phyloP scores from a whole-genome alignment of 2,797 vertebrate genomes.

The Gymnoscopelus braueri region DNA sequence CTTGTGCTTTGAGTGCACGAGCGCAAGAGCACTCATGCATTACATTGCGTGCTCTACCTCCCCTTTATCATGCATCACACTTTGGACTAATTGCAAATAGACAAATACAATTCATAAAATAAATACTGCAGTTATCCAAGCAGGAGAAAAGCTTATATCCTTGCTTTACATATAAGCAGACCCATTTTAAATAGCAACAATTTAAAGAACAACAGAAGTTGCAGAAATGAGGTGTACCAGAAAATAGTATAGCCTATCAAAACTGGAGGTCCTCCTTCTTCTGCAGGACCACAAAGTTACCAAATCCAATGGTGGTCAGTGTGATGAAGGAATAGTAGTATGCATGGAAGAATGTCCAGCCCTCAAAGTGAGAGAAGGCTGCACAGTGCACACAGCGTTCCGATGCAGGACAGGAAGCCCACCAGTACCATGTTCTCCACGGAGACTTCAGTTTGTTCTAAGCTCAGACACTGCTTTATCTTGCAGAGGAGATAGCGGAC shows the following conservation, averaged over 20 bases:
- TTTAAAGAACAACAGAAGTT: neutral
- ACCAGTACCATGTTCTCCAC: conserved; percentile 97
- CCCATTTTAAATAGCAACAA: conserved; percentile 25
- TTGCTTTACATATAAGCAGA: conserved; percentile 37
- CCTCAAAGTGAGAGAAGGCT: conserved; percentile 94
- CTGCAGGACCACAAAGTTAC: conserved; percentile 97
- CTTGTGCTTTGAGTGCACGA: too few relatives aligned
- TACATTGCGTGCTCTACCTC: conserved; percentile 55
- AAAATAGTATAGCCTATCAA: too few relatives aligned
- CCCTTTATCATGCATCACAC: conserved; percentile 62
- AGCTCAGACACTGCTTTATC: conserved; percentile 88
- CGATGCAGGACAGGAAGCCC: conserved; percentile 92
- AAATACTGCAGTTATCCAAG: conserved; percentile 9
- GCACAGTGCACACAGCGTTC: conserved; percentile 89
- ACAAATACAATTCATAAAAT: too few relatives aligned
- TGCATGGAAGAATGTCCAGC: conserved; percentile 97
- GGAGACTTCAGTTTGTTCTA: conserved; percentile 87
- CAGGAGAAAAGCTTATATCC: neutral
- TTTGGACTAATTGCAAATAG: conserved; percentile 4
- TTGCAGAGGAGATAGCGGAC: conserved; percentile 90
- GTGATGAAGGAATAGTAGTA: conserved; percentile 99
- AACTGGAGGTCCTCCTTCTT: conserved; percentile 92
- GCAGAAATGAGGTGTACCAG: too few relatives aligned
- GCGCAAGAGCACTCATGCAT: conserved; percentile 46
- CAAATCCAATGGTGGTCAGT: conserved; percentile 96